Evolutionary conservation across 2,888 invertebrate species (phyloP).

Genomic region (Palloptera scutellata): DNA sequence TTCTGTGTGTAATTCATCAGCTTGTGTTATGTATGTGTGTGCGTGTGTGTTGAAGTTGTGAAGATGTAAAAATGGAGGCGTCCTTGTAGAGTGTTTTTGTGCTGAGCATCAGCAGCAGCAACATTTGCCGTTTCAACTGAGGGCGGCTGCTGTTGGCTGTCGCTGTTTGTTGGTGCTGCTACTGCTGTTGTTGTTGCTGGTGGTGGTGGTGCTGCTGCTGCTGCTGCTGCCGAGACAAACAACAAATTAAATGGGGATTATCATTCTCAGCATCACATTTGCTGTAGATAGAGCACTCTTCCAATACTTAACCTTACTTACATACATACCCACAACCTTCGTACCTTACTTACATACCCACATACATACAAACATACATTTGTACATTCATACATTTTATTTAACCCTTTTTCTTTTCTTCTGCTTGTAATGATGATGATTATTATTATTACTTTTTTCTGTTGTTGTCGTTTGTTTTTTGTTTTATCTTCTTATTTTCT

Average conservation of each 20-base stretch:
- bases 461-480: background rate
- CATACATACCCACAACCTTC: slow-evolving; percentile 9
- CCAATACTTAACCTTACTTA: slow-evolving; percentile 27
- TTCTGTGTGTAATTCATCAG: slow-evolving; percentile 24
- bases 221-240: slow-evolving; percentile 33
- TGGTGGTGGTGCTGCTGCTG: slow-evolving; percentile 20
- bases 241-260: slow-evolving; percentile 52
- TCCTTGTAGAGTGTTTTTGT: slow-evolving; percentile 24
- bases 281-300: slow-evolving; percentile 26
- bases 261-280: slow-evolving; percentile 42
- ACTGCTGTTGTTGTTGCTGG: background rate
- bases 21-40: slow-evolving; percentile 2
- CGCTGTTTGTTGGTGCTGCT: slow-evolving; percentile 8
- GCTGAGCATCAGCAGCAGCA: no score
- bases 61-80: slow-evolving; percentile 3
- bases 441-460: no score
- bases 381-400: background rate
- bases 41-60: no score
- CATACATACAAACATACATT: slow-evolving; percentile 1
- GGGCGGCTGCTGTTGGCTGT: background rate
- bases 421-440: no score
- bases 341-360: slow-evolving; percentile 30
- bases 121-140: background rate
- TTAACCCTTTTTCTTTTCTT: no score
- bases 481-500: background rate